These are phyloP conservation scores for Octopus bimaculoides DNA, from an alignment of 1,140 invertebrate genomes.

Conservation along the genomic window DNA sequence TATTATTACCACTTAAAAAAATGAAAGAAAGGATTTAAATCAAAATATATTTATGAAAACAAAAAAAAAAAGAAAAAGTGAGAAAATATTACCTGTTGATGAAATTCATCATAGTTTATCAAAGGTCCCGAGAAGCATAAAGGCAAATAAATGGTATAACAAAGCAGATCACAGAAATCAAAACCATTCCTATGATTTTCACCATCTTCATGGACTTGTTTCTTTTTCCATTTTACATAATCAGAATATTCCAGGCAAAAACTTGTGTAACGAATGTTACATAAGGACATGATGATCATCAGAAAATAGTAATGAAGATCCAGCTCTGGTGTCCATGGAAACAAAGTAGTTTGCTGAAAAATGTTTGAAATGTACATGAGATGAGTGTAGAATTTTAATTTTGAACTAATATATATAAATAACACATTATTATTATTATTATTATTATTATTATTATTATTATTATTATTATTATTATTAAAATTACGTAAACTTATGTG, in stretches of 20 bases:
- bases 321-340: slow-evolving; percentile 15
- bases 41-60: not conserved
- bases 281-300: slow-evolving; percentile 34
- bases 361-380: too few relatives aligned
- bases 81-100: slow-evolving; percentile 54
- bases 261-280: slow-evolving; percentile 35
- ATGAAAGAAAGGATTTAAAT: too few relatives aligned
- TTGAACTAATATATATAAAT: too few relatives aligned
- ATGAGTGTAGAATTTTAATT: too few relatives aligned
- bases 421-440: too few relatives aligned
- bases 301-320: slow-evolving; percentile 31
- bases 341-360: not conserved
- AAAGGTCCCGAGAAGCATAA: slow-evolving; percentile 76
- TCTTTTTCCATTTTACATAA: not conserved
- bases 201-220: too few relatives aligned
- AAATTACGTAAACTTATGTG: too few relatives aligned
- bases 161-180: slow-evolving; percentile 59
- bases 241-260: slow-evolving; percentile 36
- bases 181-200: not conserved
- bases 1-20: too few relatives aligned
- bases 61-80: not conserved
- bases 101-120: slow-evolving; percentile 71
- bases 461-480: too few relatives aligned
- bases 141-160: slow-evolving; percentile 80
- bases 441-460: too few relatives aligned